Conservation (phyloP, 2,113 vertebrate genomes). For the Mormyrus iriodes region DNA sequence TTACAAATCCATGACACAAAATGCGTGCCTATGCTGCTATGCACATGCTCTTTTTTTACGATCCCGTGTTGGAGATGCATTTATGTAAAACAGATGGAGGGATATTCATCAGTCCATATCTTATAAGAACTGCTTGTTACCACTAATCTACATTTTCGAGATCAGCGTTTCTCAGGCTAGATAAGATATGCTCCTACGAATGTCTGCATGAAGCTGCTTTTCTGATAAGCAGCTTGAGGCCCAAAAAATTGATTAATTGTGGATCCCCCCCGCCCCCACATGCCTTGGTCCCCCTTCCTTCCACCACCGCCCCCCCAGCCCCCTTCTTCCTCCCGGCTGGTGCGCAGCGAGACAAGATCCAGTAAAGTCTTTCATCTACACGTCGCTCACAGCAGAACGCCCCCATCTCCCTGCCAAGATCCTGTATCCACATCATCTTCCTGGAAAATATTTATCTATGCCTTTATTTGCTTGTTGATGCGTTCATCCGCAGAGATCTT, state of each 20-base stretch:
- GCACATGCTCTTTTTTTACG: background rate
- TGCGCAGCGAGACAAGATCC: background rate
- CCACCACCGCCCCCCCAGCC: background rate
- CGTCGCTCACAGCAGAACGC: background rate
- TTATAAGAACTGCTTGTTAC: background rate
- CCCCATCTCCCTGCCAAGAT: background rate
- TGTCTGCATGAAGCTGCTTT: background rate
- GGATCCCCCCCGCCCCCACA: background rate
- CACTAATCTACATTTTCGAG: background rate
- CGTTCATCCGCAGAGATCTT: background rate
- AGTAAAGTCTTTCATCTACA: conserved; percentile 9
- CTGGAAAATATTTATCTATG: conserved; percentile 3
- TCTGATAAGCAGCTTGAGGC: conserved; percentile 1
- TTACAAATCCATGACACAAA: background rate
- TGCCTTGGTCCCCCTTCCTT: background rate
- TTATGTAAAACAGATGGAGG: background rate
- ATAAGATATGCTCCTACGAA: background rate
- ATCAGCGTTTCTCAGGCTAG: background rate
- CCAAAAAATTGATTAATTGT: background rate
- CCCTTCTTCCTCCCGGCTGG: background rate
- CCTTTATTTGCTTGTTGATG: conserved; percentile 2
- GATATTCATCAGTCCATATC: background rate
- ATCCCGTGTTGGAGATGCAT: background rate
- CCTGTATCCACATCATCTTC: background rate
- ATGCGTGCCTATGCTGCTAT: background rate